Evolutionary conservation across 2,888 invertebrate genomes (phyloP), one percentile per base, ranked within the genome.

Genomic region (Melikaiella ostensackeni): DNA sequence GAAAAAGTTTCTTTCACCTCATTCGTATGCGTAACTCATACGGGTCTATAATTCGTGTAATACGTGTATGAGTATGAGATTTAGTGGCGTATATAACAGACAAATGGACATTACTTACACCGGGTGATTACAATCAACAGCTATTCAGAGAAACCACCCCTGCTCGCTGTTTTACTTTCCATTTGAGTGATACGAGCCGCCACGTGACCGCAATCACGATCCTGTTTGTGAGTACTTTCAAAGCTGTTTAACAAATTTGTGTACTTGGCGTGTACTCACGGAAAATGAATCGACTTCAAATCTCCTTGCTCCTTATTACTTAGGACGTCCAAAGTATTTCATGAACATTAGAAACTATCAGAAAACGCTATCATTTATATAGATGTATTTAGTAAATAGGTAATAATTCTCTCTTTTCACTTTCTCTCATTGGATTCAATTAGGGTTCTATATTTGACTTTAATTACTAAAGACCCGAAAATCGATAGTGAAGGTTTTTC

Each of bases 131-230:
- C 91, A 91, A 91, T 91, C 91, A 90, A 88, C 87, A 87, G 85
- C 89, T 86, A 91, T 91, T 91, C 90, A 91, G 86, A 86, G 89
- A 87, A 90, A 88, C 85, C 87, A 89, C 87, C 88, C 87, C 86
- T 86, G 84, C 84, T 75, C 85, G 84, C 84, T 88, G 89, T 89
- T 90, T 89, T 89, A 89, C 87, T 89, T 88, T 88, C 84, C 86
- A 84, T 86, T 84, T 84, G 88, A 89, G 86, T 85, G 87, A 88
- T 84, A 87, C 87, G 86, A 88, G 86, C 84, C 84, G 91, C 88
- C 91, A 91, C 91, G 91, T 89, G 91, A 90, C 90, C 89, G 88
- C 89, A 91, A 91, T 91, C 90, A 89, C 88, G 83, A 80, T 84
- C 82, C 88, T 88, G 88, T 90, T 90, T 90, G 89, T 86, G 86